Evolutionary conservation across 2,797 vertebrate species (phyloP).

Genomic region (Rachycentron canadum): DNA sequence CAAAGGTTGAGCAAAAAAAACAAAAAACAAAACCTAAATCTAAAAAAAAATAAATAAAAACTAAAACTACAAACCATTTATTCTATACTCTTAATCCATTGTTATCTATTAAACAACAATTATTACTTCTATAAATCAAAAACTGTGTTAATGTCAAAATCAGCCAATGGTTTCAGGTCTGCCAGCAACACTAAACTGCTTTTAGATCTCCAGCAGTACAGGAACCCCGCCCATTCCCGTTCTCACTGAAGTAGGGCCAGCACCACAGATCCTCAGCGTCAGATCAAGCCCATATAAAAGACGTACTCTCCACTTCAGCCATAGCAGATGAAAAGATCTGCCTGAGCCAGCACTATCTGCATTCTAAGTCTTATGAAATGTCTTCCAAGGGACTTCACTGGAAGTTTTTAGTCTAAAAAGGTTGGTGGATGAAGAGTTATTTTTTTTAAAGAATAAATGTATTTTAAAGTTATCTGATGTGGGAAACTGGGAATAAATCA

Average conservation of each 20-base stretch:
- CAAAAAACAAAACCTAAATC: too few species aligned
- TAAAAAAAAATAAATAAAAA: too few species aligned
- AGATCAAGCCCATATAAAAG: constrained; percentile 73
- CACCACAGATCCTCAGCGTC: constrained; percentile 64
- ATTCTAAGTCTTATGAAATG: constrained; percentile 49
- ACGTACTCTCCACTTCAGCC: constrained; percentile 56
- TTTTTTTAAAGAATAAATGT: constrained; percentile 17
- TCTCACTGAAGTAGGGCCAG: constrained; percentile 66
- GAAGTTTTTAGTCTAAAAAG: constrained; percentile 47
- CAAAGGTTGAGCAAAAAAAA: background rate
- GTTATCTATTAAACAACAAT: constrained; percentile 48
- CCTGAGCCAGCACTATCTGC: constrained; percentile 37
- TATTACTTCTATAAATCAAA: constrained; percentile 68
- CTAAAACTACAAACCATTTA: constrained; percentile 25
- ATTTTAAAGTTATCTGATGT: constrained; percentile 15
- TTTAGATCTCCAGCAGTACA: constrained; percentile 56
- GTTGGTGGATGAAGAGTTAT: constrained; percentile 48
- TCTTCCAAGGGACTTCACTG: constrained; percentile 43
- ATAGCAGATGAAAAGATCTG: constrained; percentile 66
- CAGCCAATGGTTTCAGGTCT: constrained; percentile 48
- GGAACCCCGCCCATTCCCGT: constrained; percentile 72
- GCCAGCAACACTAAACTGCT: constrained; percentile 46
- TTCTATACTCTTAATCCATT: constrained; percentile 27
- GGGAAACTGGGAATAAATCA: constrained; percentile 25
- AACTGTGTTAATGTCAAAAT: constrained; percentile 54